These are phyloP conservation scores for Cottus gobio DNA, from an alignment of 2,113 vertebrate species.

Conservation along the genomic window DNA sequence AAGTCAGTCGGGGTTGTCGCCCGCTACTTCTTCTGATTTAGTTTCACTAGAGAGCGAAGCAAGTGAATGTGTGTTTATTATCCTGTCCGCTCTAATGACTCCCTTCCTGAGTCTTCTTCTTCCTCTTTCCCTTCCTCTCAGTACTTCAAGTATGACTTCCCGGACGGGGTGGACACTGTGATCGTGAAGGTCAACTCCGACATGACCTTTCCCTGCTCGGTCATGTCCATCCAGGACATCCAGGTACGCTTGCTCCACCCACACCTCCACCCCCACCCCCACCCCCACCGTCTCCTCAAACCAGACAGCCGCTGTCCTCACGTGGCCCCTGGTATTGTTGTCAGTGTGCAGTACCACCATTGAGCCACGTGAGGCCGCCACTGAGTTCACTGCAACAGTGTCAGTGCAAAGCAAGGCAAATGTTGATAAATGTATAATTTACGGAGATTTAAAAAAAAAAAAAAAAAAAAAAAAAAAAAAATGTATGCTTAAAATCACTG, in stretches of 20 bases:
- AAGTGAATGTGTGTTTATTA: background rate
- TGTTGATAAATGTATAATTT: background rate
- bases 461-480: too few species aligned
- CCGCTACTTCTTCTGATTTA: background rate
- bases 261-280: too few species aligned
- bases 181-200: slow-evolving; percentile 95
- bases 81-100: background rate
- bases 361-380: background rate
- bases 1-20: background rate
- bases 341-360: background rate
- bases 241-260: slow-evolving; percentile 81
- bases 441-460: background rate
- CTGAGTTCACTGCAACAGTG: background rate
- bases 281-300: background rate
- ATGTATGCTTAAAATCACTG: too few species aligned
- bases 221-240: slow-evolving; percentile 97
- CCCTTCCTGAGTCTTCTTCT: background rate
- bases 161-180: slow-evolving; percentile 90
- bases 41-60: background rate
- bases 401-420: background rate
- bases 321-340: background rate
- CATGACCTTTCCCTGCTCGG: slow-evolving; percentile 93
- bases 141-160: slow-evolving; percentile 97
- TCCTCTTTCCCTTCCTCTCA: slow-evolving; percentile 58
- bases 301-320: slow-evolving; percentile 15